Conservation (phyloP, 1,140 invertebrate genomes). For the Polypedilum pembai region DNA sequence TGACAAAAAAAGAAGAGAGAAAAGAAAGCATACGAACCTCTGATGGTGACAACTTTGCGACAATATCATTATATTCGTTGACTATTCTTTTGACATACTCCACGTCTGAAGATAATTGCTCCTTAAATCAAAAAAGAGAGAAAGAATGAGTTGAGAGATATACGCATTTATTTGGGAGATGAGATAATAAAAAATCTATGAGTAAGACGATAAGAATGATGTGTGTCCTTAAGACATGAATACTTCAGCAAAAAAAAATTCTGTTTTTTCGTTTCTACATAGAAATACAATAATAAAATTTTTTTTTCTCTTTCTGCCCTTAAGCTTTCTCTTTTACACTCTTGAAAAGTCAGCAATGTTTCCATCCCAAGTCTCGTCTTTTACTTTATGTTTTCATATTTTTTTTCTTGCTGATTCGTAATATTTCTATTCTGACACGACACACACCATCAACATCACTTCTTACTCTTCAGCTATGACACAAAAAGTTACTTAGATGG, state of each 20-base stretch:
- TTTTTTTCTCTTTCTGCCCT: neutral
- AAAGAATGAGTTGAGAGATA: neutral
- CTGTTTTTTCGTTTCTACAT: conserved; percentile 49
- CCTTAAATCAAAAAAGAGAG: conserved; percentile 30
- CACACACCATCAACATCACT: conserved; percentile 52
- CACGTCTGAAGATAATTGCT: conserved; percentile 55
- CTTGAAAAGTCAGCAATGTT: neutral
- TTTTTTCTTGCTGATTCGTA: neutral
- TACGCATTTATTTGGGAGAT: neutral
- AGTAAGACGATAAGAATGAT: neutral
- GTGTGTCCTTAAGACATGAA: conserved; percentile 16
- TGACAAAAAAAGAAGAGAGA: too few species aligned
- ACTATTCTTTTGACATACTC: conserved; percentile 53
- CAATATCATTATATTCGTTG: conserved; percentile 52
- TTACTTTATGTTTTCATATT: neutral
- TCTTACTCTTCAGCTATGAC: too few species aligned
- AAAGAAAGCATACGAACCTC: conserved; percentile 46
- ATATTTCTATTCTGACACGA: conserved; percentile 45
- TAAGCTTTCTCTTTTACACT: neutral
- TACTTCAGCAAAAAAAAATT: conserved; percentile 40
- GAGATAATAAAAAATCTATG: neutral
- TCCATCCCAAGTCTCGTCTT: neutral
- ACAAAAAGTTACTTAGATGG: neutral
- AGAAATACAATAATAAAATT: neutral
- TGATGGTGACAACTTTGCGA: conserved; percentile 51